Evolutionary conservation across 2,113 vertebrate species (phyloP).

Genomic region (Pampusana beccarii): DNA sequence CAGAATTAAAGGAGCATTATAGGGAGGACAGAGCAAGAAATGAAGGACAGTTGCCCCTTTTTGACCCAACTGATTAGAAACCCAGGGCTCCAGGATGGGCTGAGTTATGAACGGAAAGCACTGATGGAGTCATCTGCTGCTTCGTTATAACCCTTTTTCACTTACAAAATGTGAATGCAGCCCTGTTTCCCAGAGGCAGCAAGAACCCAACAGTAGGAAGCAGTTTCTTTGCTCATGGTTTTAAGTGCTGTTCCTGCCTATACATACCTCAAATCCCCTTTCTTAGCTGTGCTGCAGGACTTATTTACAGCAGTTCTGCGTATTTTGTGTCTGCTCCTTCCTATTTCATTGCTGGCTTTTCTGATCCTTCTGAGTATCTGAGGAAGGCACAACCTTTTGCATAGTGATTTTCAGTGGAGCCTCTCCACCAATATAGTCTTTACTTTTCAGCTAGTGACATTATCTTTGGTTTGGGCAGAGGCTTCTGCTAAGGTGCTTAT

Average conservation of each 20-base stretch:
- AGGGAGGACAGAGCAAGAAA: background rate
- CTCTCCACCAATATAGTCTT: background rate
- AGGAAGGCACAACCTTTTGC: background rate
- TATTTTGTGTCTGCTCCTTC: background rate
- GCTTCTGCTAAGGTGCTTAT: background rate
- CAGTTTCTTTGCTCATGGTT: background rate
- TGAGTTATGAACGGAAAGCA: background rate
- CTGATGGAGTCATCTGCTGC: background rate
- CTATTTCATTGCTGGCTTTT: background rate
- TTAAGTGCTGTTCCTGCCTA: background rate
- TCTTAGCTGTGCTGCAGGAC: background rate
- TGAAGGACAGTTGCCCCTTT: background rate
- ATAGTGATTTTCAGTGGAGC: background rate
- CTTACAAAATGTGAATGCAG: background rate
- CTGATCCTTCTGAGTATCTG: background rate
- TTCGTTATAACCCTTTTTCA: background rate
- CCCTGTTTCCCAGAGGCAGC: background rate
- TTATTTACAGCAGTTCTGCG: background rate
- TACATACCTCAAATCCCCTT: background rate
- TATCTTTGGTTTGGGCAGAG: background rate
- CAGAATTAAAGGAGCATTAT: background rate
- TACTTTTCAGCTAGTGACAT: background rate
- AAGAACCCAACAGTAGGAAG: background rate
- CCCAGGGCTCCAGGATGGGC: background rate
- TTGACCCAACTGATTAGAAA: background rate